Evolutionary conservation across 1,140 invertebrate species (phyloP), one percentile per base, ranked within the genome.

Genomic region (Chelonus insularis): DNA sequence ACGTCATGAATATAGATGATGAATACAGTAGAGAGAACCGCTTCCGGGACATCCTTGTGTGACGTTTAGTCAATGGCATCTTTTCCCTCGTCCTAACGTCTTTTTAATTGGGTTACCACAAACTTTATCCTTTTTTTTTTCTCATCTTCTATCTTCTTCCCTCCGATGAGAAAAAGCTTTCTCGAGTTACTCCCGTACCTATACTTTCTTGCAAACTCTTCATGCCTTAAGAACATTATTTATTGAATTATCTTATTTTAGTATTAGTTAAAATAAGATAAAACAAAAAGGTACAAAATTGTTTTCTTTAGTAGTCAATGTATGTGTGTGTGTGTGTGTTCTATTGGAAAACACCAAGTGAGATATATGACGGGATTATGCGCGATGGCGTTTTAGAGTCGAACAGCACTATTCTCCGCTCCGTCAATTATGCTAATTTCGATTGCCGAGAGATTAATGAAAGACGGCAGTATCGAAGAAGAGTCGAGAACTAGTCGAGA

Each of bases 341-440:
- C 72, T 72, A 78, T 77, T 71, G 75, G 75, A 77, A 76, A 77
- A 77, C 72, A 76, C 71, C 75, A 76, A 77, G 74, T 75, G 76
- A 79, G 76, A 79, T 77, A 76, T 78, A 79, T 77, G 70, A 73
- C 60, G 63, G 74, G 74, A 78, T 77, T 79, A 78, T 79, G 68
- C 76, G 72, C 71, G 68, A 79, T 76, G 76, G 75, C 73, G 75
- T 78, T 77, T 78, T 72, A 62, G 70, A 78, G 72, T 75, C 71
- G 74, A 77, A 79, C 76, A 75, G 73, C 69, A 73, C 73, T 73
- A 78, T 80, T 79, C 76, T 74, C 69, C 77, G 75, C 75, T 79
- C 74, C 74, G 77, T 79, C 79, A 80, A 81, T 81, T 80, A 80
- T 81, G 78, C 74, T 81, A 81, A 80, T 80, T 81, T 74, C 74